Evolutionary conservation across 92 coral and sea anemone species (phyloP).

Genomic region (Porites divaricata): DNA sequence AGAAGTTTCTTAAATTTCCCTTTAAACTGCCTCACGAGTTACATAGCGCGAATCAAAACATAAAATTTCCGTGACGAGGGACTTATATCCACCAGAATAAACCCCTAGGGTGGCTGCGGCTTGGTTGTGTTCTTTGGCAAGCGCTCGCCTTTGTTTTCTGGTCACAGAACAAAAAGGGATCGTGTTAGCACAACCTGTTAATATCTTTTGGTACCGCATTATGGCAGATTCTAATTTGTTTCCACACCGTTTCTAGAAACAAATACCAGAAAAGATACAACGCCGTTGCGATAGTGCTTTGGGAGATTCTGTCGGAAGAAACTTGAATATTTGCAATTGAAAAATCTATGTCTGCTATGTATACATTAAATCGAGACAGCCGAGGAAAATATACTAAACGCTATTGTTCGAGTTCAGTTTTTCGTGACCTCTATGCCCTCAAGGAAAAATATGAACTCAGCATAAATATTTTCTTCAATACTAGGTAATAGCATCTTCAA

Average conservation of each 20-base stretch:
- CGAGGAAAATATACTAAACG: constrained; percentile 10
- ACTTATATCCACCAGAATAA: constrained; percentile 18
- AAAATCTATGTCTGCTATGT: background rate
- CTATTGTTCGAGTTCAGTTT: constrained; percentile 29
- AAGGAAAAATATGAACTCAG: constrained; percentile 29
- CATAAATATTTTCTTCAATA: constrained; percentile 36
- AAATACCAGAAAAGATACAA: constrained; percentile 1
- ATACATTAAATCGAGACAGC: constrained; percentile 19
- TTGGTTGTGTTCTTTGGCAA: constrained; percentile 44
- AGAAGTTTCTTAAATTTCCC: background rate
- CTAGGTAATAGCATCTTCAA: constrained; percentile 7
- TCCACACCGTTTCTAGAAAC: constrained; percentile 19
- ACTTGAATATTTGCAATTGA: constrained; percentile 26
- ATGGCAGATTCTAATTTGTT: constrained; percentile 16
- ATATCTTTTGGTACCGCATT: constrained; percentile 13
- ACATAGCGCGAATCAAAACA: background rate
- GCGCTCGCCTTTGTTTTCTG: constrained; percentile 39
- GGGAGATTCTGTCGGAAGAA: constrained; percentile 23
- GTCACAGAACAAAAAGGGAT: constrained; percentile 29
- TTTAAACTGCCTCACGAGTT: constrained; percentile 24
- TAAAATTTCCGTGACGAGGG: constrained; percentile 27
- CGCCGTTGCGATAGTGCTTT: background rate
- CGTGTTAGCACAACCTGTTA: constrained; percentile 47
- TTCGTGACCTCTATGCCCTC: constrained; percentile 45
- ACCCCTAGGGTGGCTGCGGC: constrained; percentile 35